Base-by-base conservation (phyloP, 2,113 vertebrate genomes). In the Aramus guarauna region DNA sequence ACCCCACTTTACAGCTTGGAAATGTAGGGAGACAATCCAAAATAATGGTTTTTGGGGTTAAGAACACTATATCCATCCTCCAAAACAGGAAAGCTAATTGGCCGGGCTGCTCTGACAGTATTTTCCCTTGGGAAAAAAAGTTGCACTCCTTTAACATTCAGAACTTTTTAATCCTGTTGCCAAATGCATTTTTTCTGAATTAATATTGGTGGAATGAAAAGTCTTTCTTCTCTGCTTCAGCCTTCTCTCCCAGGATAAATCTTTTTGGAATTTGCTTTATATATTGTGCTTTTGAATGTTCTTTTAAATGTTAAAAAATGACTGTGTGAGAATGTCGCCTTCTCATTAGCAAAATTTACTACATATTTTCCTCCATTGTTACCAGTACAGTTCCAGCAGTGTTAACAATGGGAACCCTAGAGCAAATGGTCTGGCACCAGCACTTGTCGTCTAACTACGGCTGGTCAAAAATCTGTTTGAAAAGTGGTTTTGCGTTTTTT, bases 371-470 rank as follows among this genome's bases (percentile, higher is more conserved):
- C 87, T 89, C 81, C 94, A 97, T 97, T 97, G 97, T 96, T 97
- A 92, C 85, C 80, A 89, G 87, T 76, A 48, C 86, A 94, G 92
- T 79, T 91, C 86, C 77, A 95, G 89, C 95, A 96, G 91, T 92
- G 94, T 91, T 97, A 96, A 97, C 96, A 97, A 94, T 97, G 92
- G 95, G 84, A 95, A 96, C 71, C 96, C 96, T 96, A 95, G 88
- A 96, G 96, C 96, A 97, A 96, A 93, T 96, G 93, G 94, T 80
- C 96, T 96, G 96, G 96, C 96, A 96, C 95, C 94, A 97, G 85
- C 93, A 93, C 94, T 96, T 94, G 96, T 96, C 93, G 93, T 95
- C 93, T 81, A 80, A 85, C 63, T 85, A 88, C 47, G 72, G 63
- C 81, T 92, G 82, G 59, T 93, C 85, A 96, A 96, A 97, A 93